phyloP scores from a whole-genome alignment of 1,140 invertebrate species.

The Leptestheria dahalacensis region DNA sequence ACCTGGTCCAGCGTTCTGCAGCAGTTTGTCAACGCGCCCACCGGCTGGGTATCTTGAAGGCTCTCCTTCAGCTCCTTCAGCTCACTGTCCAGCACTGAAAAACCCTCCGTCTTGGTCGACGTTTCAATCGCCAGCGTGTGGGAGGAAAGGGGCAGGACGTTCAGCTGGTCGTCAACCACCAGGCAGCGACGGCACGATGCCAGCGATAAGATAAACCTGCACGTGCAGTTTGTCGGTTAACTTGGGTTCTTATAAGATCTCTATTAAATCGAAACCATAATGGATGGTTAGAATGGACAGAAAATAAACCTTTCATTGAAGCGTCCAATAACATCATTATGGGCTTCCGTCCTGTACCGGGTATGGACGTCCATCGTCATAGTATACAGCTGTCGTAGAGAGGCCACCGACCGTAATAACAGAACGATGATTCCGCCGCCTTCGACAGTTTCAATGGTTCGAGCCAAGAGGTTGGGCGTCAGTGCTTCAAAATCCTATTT shows the following conservation, averaged over 20 bases:
- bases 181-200: constrained; percentile 73
- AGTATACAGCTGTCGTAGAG: constrained; percentile 86
- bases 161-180: constrained; percentile 85
- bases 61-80: constrained; percentile 55
- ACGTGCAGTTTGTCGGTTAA: too few relatives aligned
- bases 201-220: constrained; percentile 77
- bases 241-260: background rate
- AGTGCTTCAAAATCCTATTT: constrained; percentile 91
- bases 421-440: constrained; percentile 90
- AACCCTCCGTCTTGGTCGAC: constrained; percentile 28
- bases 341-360: constrained; percentile 83
- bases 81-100: constrained; percentile 38
- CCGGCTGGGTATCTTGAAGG: constrained; percentile 73
- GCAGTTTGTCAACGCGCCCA: constrained; percentile 72
- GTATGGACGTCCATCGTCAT: constrained; percentile 98
- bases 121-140: constrained; percentile 64
- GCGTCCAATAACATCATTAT: constrained; percentile 76
- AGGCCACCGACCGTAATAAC: constrained; percentile 62
- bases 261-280: background rate
- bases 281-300: background rate
- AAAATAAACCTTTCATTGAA: constrained; percentile 73
- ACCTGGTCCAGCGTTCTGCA: constrained; percentile 89
- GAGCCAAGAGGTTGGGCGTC: constrained; percentile 93
- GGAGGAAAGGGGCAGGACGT: constrained; percentile 82
- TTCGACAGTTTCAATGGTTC: constrained; percentile 97